Conservation (phyloP, 2,797 vertebrate species). For the Aphelocoma californica region DNA sequence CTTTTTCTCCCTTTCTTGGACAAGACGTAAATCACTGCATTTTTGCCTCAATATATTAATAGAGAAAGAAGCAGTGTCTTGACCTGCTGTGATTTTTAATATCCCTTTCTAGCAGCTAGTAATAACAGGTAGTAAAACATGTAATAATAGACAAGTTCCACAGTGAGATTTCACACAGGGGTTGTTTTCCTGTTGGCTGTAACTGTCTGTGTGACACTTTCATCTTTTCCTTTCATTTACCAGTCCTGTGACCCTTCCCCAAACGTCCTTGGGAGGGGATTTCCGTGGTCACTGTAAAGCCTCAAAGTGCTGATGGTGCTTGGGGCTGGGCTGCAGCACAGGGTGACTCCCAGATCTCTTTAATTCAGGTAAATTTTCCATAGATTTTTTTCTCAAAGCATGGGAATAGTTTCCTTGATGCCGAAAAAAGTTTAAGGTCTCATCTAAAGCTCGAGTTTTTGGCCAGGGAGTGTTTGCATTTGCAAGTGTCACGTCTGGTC, state of each 20-base stretch:
- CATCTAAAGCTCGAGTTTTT: background rate
- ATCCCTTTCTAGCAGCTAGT: background rate
- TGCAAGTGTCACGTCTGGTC: background rate
- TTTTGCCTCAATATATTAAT: background rate
- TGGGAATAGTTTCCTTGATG: background rate
- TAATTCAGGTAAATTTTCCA: background rate
- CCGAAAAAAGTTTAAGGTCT: background rate
- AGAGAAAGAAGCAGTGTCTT: background rate
- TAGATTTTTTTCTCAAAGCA: background rate
- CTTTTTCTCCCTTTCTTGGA: background rate
- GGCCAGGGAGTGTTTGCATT: background rate
- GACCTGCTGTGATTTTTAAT: slow-evolving; percentile 1
- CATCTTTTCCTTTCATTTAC: background rate
- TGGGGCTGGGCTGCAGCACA: background rate
- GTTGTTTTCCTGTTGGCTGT: background rate
- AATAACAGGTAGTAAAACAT: background rate
- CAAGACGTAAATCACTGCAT: background rate
- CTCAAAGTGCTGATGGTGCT: background rate
- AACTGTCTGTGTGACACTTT: background rate
- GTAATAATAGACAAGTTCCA: background rate
- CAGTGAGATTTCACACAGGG: background rate
- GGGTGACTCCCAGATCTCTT: background rate
- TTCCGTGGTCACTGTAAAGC: background rate
- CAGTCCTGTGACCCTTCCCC: background rate
- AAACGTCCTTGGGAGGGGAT: background rate